phyloP scores from a whole-genome alignment of 2,797 vertebrate genomes.

The Xenopus petersii region DNA sequence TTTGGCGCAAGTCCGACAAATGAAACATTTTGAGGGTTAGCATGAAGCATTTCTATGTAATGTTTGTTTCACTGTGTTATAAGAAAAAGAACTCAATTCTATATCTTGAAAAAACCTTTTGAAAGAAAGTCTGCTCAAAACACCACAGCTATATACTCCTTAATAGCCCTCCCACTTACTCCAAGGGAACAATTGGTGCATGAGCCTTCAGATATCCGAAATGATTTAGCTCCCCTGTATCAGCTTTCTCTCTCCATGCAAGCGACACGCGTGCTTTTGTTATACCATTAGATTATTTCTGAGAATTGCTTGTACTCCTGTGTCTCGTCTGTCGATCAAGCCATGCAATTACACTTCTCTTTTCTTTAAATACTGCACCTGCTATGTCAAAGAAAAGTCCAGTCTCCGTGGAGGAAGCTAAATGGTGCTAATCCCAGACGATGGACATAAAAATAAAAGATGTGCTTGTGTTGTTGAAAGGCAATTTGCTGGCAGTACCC shows the following conservation, averaged over 20 bases:
- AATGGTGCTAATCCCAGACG: constrained; percentile 20
- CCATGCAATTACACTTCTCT: constrained; percentile 5
- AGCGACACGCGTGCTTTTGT: not conserved
- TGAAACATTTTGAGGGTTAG: too few relatives aligned
- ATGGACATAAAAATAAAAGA: constrained; percentile 12
- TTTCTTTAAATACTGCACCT: not conserved
- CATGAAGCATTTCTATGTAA: too few relatives aligned
- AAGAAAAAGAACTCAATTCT: too few relatives aligned
- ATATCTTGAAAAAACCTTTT: too few relatives aligned
- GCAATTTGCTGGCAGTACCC: constrained; percentile 8
- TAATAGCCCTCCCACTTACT: not conserved
- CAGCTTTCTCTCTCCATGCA: not conserved
- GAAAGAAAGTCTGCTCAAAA: too few relatives aligned
- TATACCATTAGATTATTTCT: constrained; percentile 7
- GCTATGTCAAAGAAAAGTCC: not conserved
- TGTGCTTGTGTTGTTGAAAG: constrained; percentile 4
- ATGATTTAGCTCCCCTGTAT: not conserved
- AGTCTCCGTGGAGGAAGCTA: constrained; percentile 9
- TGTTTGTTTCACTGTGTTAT: too few relatives aligned
- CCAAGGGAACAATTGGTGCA: not conserved
- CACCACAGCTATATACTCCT: not conserved
- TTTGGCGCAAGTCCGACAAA: too few relatives aligned
- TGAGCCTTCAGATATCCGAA: not conserved
- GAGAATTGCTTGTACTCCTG: not conserved
- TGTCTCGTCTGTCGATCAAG: not conserved